Evolutionary conservation across 2,888 invertebrate genomes (phyloP).

Genomic region (Drosophila paranaensis): DNA sequence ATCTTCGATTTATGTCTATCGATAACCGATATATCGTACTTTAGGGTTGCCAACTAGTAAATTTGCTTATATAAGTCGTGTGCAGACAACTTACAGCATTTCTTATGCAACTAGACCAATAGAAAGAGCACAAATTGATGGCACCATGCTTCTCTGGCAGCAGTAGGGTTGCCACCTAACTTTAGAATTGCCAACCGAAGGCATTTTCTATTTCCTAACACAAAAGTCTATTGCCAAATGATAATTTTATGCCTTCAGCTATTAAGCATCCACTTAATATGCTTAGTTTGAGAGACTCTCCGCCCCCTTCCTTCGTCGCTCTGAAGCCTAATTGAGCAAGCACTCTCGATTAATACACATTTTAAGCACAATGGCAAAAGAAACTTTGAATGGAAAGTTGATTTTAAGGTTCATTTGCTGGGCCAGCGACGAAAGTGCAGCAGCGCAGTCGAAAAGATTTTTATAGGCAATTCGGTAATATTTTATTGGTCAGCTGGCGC

Average conservation of each 20-base stretch:
- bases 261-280: neutral
- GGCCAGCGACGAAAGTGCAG: conserved; percentile 47
- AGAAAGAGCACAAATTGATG: too few species aligned
- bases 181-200: too few species aligned
- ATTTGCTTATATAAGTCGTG: neutral
- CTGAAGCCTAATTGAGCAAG: neutral
- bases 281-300: neutral
- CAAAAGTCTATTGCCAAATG: neutral
- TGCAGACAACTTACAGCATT: neutral
- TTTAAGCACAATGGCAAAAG: neutral
- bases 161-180: neutral
- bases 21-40: neutral
- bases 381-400: conserved; percentile 56
- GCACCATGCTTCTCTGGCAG: too few species aligned
- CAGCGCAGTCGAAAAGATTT: conserved; percentile 47
- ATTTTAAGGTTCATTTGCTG: conserved; percentile 65
- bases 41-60: neutral
- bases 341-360: neutral
- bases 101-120: neutral
- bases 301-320: neutral
- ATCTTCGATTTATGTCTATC: neutral
- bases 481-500: conserved; percentile 59
- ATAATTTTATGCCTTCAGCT: neutral
- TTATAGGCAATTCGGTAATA: conserved; percentile 62
- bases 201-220: too few species aligned